A percentile compares a stretch with the other conserved stretches of the same genome.
Conservation (phyloP, 2,888 invertebrate genomes). For the Dicyrtomina minuta region DNA sequence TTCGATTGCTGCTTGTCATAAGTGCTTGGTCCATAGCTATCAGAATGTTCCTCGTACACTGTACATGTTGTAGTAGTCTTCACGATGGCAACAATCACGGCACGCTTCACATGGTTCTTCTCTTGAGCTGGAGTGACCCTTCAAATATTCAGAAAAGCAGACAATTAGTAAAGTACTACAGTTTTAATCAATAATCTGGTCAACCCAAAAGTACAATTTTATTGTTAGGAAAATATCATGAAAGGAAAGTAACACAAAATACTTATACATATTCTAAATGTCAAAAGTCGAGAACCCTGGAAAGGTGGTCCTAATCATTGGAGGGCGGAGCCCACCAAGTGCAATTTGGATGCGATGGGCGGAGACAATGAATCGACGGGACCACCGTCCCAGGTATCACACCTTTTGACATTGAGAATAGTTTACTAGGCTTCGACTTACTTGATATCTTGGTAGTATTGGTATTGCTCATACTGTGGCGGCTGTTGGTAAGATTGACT, state of each 20-base stretch:
- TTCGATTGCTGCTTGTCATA: conserved; percentile 43
- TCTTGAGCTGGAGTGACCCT: conserved; percentile 38
- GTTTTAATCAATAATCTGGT: neutral
- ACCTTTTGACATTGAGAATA: too few species aligned
- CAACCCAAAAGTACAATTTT: too few species aligned
- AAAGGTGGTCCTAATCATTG: too few species aligned
- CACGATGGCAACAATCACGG: conserved; percentile 48
- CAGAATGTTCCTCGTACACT: conserved; percentile 34
- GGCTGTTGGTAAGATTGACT: conserved; percentile 21
- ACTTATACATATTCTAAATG: too few species aligned
- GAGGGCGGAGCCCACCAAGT: too few species aligned
- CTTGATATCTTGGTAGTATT: conserved; percentile 47
- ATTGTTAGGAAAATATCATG: neutral
- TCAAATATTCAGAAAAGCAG: conserved; percentile 4
- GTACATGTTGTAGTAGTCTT: conserved; percentile 41
- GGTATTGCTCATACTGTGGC: conserved; percentile 28
- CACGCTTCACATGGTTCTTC: conserved; percentile 39
- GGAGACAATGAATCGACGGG: too few species aligned
- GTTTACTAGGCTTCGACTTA: conserved; percentile 30
- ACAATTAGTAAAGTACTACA: neutral
- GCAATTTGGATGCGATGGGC: too few species aligned
- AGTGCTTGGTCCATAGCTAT: conserved; percentile 32
- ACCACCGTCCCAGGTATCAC: too few species aligned
- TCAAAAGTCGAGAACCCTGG: too few species aligned
- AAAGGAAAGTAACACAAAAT: conserved; percentile 9